Percentiles rank a stretch among this genome's conserved stretches.
Evolutionary conservation across 2,113 vertebrate genomes (phyloP).

Genomic region (Cottus gobio): DNA sequence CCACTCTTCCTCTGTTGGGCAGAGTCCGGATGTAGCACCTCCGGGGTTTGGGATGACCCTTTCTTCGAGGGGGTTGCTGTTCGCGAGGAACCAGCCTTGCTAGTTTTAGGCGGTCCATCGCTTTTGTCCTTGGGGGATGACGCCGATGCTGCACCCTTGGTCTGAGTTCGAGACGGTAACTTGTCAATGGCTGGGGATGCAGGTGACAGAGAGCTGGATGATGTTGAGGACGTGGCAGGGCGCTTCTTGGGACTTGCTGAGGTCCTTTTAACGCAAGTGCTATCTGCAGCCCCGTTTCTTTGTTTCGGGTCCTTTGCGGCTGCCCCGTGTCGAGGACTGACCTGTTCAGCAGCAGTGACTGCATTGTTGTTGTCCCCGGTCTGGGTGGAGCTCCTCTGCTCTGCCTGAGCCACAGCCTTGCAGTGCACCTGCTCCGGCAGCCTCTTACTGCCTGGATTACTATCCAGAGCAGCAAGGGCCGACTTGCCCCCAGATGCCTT

Average conservation of each 20-base stretch:
- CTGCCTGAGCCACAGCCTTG: conserved; percentile 80
- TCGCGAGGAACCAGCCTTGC: conserved; percentile 82
- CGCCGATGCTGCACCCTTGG: conserved; percentile 75
- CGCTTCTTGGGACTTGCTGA: conserved; percentile 86
- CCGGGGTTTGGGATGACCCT: conserved; percentile 82
- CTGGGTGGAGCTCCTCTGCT: conserved; percentile 78
- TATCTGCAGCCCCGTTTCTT: conserved; percentile 72
- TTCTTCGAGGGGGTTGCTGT: conserved; percentile 84
- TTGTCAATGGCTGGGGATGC: conserved; percentile 66
- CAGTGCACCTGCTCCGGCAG: conserved; percentile 79
- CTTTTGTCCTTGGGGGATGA: conserved; percentile 80
- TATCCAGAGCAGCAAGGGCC: conserved; percentile 88
- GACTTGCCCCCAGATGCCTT: conserved; percentile 83
- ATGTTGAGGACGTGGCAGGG: conserved; percentile 83
- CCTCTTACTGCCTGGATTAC: conserved; percentile 81
- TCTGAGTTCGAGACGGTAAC: conserved; percentile 61
- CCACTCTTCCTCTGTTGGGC: conserved; percentile 84
- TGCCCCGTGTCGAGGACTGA: conserved; percentile 84
- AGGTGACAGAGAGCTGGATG: conserved; percentile 83
- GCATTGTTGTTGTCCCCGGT: conserved; percentile 91
- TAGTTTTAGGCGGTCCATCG: conserved; percentile 79
- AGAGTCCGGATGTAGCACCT: conserved; percentile 64
- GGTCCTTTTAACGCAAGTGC: conserved; percentile 78
- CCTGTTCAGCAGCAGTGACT: conserved; percentile 86
- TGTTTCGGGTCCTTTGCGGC: conserved; percentile 88